Conservation (phyloP, 2,888 invertebrate genomes). For the Diaperis boleti region DNA sequence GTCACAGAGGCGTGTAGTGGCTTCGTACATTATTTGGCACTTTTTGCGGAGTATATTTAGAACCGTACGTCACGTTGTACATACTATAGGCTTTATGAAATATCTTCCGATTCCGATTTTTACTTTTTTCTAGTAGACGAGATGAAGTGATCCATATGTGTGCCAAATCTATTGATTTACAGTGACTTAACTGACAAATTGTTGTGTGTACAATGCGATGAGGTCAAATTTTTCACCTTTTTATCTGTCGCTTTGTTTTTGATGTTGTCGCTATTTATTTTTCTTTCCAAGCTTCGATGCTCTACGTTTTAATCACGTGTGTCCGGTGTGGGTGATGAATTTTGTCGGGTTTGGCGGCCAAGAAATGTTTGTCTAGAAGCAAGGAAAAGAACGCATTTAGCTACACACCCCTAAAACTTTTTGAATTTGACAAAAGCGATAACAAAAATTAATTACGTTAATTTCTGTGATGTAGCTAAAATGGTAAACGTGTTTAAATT, state of each 20-base stretch:
- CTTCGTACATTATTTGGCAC: constrained; percentile 46
- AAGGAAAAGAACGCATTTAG: too few relatives aligned
- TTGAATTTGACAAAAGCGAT: too few relatives aligned
- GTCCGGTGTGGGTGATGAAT: background rate
- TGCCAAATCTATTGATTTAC: too few relatives aligned
- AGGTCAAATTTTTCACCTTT: too few relatives aligned
- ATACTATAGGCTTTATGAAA: background rate
- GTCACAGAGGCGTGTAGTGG: constrained; percentile 17
- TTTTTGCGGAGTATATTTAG: constrained; percentile 43
- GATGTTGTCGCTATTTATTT: background rate
- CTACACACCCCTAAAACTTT: too few relatives aligned
- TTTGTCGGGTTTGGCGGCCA: background rate
- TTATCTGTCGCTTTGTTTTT: background rate
- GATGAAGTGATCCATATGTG: background rate
- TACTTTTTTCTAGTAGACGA: background rate
- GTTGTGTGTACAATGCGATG: too few relatives aligned
- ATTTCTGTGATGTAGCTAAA: too few relatives aligned
- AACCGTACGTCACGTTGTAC: constrained; percentile 16
- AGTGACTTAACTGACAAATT: too few relatives aligned
- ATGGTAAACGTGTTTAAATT: too few relatives aligned
- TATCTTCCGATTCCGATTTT: too few relatives aligned
- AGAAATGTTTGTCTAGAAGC: background rate
- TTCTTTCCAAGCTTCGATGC: background rate
- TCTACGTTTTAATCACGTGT: background rate
- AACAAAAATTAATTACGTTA: too few relatives aligned